These are phyloP conservation scores for Phenganax marumi DNA, from an alignment of 92 coral and sea anemone genomes.

Conservation along the genomic window DNA sequence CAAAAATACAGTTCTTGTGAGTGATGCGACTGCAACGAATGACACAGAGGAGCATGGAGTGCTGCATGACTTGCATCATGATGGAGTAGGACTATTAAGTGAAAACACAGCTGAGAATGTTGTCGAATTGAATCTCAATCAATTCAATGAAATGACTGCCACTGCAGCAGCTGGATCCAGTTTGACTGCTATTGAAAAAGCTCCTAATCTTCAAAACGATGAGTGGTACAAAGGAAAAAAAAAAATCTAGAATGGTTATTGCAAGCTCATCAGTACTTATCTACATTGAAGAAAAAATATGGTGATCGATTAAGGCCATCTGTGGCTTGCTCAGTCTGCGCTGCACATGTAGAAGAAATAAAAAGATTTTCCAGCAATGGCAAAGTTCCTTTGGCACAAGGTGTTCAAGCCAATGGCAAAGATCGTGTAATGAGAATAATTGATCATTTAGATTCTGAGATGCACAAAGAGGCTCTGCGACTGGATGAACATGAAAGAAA, in stretches of 20 bases:
- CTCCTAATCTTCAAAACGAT: background rate
- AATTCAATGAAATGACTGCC: background rate
- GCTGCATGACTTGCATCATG: too few species aligned
- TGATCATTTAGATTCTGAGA: too few species aligned
- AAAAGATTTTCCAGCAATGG: background rate
- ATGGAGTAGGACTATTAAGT: background rate
- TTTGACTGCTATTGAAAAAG: background rate
- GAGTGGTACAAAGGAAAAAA: background rate
- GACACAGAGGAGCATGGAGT: too few species aligned
- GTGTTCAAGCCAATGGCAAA: background rate
- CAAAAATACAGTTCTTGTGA: background rate
- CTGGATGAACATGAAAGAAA: background rate
- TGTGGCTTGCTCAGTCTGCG: background rate
- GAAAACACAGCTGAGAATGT: background rate
- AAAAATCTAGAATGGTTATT: background rate
- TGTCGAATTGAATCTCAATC: background rate
- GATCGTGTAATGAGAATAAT: background rate
- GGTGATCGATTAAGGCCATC: slow-evolving; percentile 5
- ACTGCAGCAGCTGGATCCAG: background rate
- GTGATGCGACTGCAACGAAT: background rate
- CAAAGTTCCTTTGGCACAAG: background rate
- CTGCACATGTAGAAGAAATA: background rate
- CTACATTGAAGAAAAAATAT: background rate
- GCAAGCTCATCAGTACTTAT: background rate
- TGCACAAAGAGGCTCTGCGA: background rate